Base-by-base conservation (phyloP, 2,113 vertebrate genomes). In the Clarias macrocephalus region DNA sequence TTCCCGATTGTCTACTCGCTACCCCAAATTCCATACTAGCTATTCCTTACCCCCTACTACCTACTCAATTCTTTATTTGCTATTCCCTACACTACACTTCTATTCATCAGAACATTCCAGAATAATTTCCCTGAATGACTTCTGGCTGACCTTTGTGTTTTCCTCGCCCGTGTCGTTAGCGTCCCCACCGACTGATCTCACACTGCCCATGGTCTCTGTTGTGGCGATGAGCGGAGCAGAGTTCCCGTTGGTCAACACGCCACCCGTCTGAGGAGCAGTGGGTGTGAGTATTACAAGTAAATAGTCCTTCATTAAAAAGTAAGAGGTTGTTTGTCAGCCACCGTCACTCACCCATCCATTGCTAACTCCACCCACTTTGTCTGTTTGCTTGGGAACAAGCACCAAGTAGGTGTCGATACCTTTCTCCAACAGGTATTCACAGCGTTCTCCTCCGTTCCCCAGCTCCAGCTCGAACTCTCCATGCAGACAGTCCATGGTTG, bases 391-490 rank as follows among this genome's bases (percentile, higher is more conserved):
- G 6, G 96, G 92, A 16, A 96, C 94, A 0, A 96, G 75, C 16
- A 99, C 93, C 75, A 99, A 94, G 91, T 97, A 98, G 10, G 98
- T 99, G 3, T 96, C 92, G 0, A 99, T 98, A 92, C 97, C 97
- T 92, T 98, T 99, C 94, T 99, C 97, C 84, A 96, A 93, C 76
- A 99, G 95, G 94, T 99, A 99, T 13, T 99, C 97, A 0, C 97
- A 98, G 79, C 97, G 95, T 0, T 97, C 95, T 60, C 97, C 94
- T 0, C 97, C 97, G 0, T 97, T 94, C 0, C 98, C 98, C 0
- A 94, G 94, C 88, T 99, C 98, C 93, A 99, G 93, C 0, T 98
- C 96, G 9, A 98, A 99, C 91, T 98, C 97, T 0, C 96, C 97
- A 0, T 95, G 95, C 92, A 99, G 92, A 91, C 97, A 97, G 89